Evolutionary conservation across 1,140 invertebrate species (phyloP).

Genomic region (Pollicipes pollicipes): DNA sequence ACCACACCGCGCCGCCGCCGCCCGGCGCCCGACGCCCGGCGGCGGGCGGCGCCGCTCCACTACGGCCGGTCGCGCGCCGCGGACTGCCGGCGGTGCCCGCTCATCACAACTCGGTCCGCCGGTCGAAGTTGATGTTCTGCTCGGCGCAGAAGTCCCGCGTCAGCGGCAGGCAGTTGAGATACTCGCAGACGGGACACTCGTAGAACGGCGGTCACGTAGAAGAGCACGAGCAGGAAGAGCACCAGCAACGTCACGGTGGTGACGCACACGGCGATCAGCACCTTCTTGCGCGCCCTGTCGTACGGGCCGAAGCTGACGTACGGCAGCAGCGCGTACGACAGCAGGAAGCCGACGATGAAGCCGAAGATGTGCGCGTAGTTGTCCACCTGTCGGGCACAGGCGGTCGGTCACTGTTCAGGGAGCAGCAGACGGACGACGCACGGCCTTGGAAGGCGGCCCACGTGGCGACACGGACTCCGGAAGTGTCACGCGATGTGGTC

Average conservation of each 20-base stretch:
- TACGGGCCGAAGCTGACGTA: constrained; percentile 59
- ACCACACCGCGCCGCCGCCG: too few relatives aligned
- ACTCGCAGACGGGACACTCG: constrained; percentile 63
- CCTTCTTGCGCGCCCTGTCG: constrained; percentile 56
- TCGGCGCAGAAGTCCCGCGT: constrained; percentile 75
- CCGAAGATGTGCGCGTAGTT: constrained; percentile 81
- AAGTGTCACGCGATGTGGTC: too few relatives aligned
- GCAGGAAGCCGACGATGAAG: constrained; percentile 75
- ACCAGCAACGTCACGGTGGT: constrained; percentile 49
- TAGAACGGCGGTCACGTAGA: constrained; percentile 69
- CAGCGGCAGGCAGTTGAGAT: constrained; percentile 80
- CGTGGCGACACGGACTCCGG: too few relatives aligned
- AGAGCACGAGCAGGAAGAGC: constrained; percentile 48
- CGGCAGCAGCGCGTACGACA: constrained; percentile 71
- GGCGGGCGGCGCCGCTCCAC: too few relatives aligned
- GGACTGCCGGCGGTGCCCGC: too few relatives aligned
- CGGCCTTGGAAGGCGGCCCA: too few relatives aligned
- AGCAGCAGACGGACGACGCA: too few relatives aligned
- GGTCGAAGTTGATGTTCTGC: constrained; percentile 68
- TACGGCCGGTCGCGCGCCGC: too few relatives aligned
- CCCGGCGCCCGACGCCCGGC: too few relatives aligned
- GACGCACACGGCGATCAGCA: constrained; percentile 56
- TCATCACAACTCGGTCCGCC: not conserved
- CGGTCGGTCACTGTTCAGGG: too few relatives aligned
- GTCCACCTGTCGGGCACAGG: constrained; percentile 39